Percentiles rank a stretch among this genome's conserved stretches.
phyloP scores from a whole-genome alignment of 2,888 invertebrate genomes.

The Chrysodeixis includens region DNA sequence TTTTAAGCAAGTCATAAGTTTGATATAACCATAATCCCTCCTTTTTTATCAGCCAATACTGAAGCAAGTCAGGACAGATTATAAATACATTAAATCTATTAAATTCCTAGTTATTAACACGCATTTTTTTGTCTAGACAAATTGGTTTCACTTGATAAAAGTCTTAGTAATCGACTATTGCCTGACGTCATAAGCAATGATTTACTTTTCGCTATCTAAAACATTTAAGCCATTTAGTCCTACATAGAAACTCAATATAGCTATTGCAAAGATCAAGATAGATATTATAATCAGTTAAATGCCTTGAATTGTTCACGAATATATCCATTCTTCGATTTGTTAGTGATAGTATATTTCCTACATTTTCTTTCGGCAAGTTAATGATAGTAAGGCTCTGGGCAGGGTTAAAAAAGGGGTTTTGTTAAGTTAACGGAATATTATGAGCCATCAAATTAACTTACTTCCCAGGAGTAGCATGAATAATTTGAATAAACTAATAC shows the following conservation, averaged over 20 bases:
- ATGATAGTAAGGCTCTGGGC: no score
- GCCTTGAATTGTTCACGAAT: neutral
- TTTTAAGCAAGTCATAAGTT: neutral
- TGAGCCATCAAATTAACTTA: no score
- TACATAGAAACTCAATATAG: neutral
- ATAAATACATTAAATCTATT: constrained; percentile 18
- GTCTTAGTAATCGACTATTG: neutral
- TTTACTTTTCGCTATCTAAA: neutral
- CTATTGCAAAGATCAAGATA: neutral
- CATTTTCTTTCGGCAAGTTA: neutral
- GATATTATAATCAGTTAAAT: neutral
- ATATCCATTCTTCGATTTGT: neutral
- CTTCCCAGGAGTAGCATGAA: no score
- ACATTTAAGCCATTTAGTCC: neutral
- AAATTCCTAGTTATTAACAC: constrained; percentile 11
- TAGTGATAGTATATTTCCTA: neutral
- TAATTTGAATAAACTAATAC: no score
- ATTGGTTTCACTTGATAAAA: constrained; percentile 17
- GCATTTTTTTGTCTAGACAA: constrained; percentile 31
- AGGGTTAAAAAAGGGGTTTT: no score
- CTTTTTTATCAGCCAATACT: constrained; percentile 14
- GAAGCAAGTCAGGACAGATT: constrained; percentile 32
- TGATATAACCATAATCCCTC: constrained; percentile 14
- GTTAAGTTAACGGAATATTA: no score
- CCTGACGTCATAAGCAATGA: neutral